Conservation (phyloP, 2,888 invertebrate species). For the Dromius quadrimaculatus region DNA sequence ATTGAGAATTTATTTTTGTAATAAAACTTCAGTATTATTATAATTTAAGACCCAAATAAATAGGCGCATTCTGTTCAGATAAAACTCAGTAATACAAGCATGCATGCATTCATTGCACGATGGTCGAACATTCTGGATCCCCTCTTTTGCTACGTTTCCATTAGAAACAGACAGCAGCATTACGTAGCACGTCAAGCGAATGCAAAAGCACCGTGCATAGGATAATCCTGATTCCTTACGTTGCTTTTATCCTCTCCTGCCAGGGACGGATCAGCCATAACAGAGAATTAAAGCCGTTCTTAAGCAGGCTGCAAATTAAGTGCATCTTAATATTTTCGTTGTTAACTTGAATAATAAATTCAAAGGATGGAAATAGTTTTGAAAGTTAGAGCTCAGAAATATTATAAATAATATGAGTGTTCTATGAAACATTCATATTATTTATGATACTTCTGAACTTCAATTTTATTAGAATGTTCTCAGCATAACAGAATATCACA, state of each 20-base stretch:
- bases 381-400: too few species aligned
- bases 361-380: too few species aligned
- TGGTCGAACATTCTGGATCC: constrained; percentile 14
- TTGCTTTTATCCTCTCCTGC: constrained; percentile 43
- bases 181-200: constrained; percentile 43
- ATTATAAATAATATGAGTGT: too few species aligned
- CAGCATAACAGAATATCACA: too few species aligned
- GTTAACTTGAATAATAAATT: too few species aligned
- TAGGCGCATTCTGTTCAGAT: too few species aligned
- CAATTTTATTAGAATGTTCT: too few species aligned
- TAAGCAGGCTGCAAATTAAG: background rate
- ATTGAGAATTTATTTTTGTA: too few species aligned
- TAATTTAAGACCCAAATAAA: too few species aligned
- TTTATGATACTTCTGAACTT: too few species aligned
- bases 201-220: constrained; percentile 46
- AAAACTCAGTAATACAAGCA: constrained; percentile 12
- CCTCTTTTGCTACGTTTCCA: constrained; percentile 49
- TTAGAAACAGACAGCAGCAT: constrained; percentile 51
- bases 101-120: background rate
- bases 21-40: too few species aligned
- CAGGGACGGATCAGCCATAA: constrained; percentile 11
- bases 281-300: background rate
- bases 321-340: background rate
- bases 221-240: constrained; percentile 46
- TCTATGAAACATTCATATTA: too few species aligned